Evolutionary conservation across 2,797 vertebrate genomes (phyloP), one percentile per base, ranked within the genome.

Genomic region (Pagetopsis macropterus): DNA sequence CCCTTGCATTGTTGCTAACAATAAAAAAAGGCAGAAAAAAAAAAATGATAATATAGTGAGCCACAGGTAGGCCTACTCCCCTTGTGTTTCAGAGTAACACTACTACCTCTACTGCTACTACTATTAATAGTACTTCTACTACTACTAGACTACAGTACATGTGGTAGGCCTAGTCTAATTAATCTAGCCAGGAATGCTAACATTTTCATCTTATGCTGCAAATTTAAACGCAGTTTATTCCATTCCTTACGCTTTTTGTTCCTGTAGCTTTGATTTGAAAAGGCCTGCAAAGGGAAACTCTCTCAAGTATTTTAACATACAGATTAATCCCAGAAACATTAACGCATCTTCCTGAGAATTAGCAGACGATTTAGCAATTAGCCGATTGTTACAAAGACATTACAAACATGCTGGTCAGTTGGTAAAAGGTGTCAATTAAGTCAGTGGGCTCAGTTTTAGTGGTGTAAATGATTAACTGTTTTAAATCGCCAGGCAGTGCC

Each of bases 381-480:
- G 1, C 13, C 5, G 23, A 23, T 31, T 31, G 3, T 16, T 57
- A 3, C 40, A 37, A 37, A 37, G 8, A 37, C 6, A 37, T 40
- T 31, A 12, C 7, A 75, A 31, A 75, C 40, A 59, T 46, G 33
- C 11, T 37, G 12, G 23, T 51, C 8, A n/a, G 48, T 62, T 0
- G 3, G 13, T 33, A 23, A 55, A 49, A 59, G 0, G 27, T 2
- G 31, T 17, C 27, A 63, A 67, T 75, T 55, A 33, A 82, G 54
- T 65, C 44, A 41, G 6, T 15, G 23, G 11, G 13, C 41, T 52
- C 46, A 41, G 15, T 62, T 52, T 16, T 11, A 19, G 21, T 21
- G 57, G 40, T 37, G 57, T 65, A 68, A 67, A 70, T 40, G 67
- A 72, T 40, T 10, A 23, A 66, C 17, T 74, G 43, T 46, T 49